Conservation (phyloP, 2,797 vertebrate genomes). For the Morelia viridis region DNA sequence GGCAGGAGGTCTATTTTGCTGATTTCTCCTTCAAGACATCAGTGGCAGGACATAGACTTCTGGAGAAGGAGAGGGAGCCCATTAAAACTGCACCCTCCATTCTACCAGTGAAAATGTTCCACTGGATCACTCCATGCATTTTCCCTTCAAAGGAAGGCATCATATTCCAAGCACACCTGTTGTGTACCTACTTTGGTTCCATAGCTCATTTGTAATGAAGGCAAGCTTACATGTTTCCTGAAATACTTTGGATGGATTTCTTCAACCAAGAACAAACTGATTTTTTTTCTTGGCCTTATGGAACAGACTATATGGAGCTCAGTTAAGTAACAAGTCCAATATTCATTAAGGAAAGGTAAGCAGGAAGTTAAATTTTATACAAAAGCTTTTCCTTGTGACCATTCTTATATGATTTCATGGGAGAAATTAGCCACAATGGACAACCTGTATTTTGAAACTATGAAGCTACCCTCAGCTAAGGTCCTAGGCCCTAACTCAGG, state of each 20-base stretch:
- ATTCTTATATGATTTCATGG: no score
- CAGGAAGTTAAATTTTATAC: background rate
- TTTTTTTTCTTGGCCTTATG: background rate
- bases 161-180: background rate
- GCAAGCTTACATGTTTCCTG: background rate
- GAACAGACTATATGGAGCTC: background rate
- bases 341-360: background rate
- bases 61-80: background rate
- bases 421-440: no score
- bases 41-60: background rate
- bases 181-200: background rate
- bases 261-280: background rate
- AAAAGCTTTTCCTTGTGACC: no score
- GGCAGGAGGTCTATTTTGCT: background rate
- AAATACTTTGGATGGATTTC: background rate
- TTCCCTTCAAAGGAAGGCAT: background rate
- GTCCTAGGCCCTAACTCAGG: background rate
- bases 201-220: background rate
- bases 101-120: background rate
- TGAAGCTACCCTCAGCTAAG: background rate
- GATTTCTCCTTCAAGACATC: background rate
- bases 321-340: background rate
- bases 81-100: background rate
- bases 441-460: background rate
- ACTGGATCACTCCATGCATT: background rate